A percentile compares a stretch with the other conserved stretches of the same genome.
phyloP scores from a whole-genome alignment of 2,113 vertebrate species.

The Periophthalmus modestus region DNA sequence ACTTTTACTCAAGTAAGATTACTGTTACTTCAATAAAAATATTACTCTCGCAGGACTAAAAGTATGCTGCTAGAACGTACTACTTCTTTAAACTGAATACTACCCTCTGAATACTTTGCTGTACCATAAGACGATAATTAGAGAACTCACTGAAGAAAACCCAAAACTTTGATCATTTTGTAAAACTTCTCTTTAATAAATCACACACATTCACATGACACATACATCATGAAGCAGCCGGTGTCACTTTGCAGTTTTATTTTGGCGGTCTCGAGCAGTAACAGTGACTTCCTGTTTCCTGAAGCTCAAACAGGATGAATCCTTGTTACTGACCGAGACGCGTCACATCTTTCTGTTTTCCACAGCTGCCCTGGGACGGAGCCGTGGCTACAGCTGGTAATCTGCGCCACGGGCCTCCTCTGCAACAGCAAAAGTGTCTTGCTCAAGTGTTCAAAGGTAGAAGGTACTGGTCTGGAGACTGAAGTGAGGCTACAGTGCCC shows the following conservation, averaged over 20 bases:
- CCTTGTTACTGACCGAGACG: slow-evolving; percentile 79
- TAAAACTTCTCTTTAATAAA: background rate
- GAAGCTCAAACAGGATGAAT: slow-evolving; percentile 79
- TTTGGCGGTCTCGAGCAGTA: slow-evolving; percentile 65
- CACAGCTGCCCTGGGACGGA: background rate
- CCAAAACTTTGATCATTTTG: background rate
- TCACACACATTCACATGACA: background rate
- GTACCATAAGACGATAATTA: too few species aligned
- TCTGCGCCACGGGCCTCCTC: background rate
- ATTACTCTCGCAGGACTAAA: too few species aligned
- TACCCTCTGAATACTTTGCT: too few species aligned
- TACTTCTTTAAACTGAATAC: too few species aligned
- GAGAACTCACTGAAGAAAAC: too few species aligned
- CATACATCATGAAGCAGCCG: background rate
- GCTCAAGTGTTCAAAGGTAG: background rate
- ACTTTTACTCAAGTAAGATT: too few species aligned
- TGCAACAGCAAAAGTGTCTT: background rate
- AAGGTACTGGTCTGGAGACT: too few species aligned
- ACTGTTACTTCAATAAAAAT: too few species aligned
- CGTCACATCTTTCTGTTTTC: slow-evolving; percentile 29
- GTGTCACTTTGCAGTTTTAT: background rate
- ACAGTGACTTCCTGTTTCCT: slow-evolving; percentile 78
- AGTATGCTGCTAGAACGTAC: too few species aligned
- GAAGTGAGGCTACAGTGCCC: too few species aligned
- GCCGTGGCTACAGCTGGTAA: background rate